Evolutionary conservation across 2,888 invertebrate species (phyloP).

Genomic region (Tuta absoluta): DNA sequence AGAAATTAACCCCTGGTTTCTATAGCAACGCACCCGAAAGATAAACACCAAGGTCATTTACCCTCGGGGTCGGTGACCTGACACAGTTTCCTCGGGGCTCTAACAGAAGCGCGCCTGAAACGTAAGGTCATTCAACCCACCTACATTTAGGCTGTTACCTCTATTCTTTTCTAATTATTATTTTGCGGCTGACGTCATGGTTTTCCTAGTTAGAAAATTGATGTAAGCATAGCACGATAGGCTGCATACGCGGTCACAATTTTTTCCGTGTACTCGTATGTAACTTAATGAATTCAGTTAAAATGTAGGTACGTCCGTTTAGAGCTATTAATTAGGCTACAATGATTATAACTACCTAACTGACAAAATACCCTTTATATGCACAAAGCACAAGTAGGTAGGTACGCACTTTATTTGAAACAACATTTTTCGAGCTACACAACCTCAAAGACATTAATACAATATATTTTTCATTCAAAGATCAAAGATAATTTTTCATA

Average conservation of each 20-base stretch:
- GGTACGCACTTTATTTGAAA: no score
- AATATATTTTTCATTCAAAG: not conserved
- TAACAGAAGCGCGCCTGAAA: constrained; percentile 20
- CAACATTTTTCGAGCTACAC: no score
- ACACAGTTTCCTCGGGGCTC: constrained; percentile 23
- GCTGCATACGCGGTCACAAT: not conserved
- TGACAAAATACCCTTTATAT: no score
- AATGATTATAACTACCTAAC: no score
- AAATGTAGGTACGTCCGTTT: not conserved
- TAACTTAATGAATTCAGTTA: not conserved
- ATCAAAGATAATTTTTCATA: not conserved
- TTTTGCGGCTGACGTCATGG: not conserved
- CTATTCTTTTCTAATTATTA: constrained; percentile 1
- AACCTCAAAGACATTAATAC: no score
- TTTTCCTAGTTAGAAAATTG: constrained; percentile 1
- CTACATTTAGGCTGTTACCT: constrained; percentile 23
- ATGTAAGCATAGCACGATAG: constrained; percentile 1
- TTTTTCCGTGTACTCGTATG: not conserved
- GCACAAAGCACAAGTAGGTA: no score
- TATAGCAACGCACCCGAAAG: constrained; percentile 22
- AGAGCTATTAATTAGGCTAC: no score
- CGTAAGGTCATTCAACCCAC: constrained; percentile 36
- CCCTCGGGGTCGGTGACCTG: constrained; percentile 23
- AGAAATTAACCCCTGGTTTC: constrained; percentile 32
- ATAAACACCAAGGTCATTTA: constrained; percentile 23